Percentiles rank a stretch among this genome's conserved stretches.
Evolutionary conservation across 2,888 invertebrate genomes (phyloP).

Genomic region (Phania funesta): DNA sequence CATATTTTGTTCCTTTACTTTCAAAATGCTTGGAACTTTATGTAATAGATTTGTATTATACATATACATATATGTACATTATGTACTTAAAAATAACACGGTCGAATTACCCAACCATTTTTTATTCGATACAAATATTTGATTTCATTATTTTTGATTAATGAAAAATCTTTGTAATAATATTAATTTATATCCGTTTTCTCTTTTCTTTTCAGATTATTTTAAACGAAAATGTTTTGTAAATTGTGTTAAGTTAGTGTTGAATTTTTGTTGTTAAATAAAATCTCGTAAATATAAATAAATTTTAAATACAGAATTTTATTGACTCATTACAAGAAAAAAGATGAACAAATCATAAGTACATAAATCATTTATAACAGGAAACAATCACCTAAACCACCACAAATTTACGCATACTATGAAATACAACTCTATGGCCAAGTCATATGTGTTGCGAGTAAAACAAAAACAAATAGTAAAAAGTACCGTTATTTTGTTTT

Average conservation of each 20-base stretch:
- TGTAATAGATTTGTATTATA: too few species aligned
- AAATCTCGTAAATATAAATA: neutral
- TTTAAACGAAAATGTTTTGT: slow-evolving; percentile 49
- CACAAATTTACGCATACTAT: slow-evolving; percentile 17
- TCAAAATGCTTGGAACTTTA: too few species aligned
- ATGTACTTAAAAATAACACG: too few species aligned
- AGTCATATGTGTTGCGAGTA: slow-evolving; percentile 43
- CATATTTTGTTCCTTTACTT: too few species aligned
- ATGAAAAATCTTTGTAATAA: neutral
- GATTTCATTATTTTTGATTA: too few species aligned
- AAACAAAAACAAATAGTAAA: neutral
- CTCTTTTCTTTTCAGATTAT: slow-evolving; percentile 45
- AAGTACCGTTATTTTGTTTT: slow-evolving; percentile 41
- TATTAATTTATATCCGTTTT: neutral
- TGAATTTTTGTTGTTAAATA: slow-evolving; percentile 5
- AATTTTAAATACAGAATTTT: neutral
- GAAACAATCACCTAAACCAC: slow-evolving; percentile 40
- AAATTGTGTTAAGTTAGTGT: slow-evolving; percentile 38
- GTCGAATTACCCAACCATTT: too few species aligned
- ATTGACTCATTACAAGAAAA: neutral
- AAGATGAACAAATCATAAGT: too few species aligned
- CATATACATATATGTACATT: too few species aligned
- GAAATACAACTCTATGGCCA: slow-evolving; percentile 59
- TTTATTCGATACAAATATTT: too few species aligned
- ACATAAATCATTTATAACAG: too few species aligned